Percentiles rank a stretch among this genome's conserved stretches.
These are phyloP conservation scores for Cenopis cana DNA, from an alignment of 2,888 invertebrate species.

Conservation along the genomic window DNA sequence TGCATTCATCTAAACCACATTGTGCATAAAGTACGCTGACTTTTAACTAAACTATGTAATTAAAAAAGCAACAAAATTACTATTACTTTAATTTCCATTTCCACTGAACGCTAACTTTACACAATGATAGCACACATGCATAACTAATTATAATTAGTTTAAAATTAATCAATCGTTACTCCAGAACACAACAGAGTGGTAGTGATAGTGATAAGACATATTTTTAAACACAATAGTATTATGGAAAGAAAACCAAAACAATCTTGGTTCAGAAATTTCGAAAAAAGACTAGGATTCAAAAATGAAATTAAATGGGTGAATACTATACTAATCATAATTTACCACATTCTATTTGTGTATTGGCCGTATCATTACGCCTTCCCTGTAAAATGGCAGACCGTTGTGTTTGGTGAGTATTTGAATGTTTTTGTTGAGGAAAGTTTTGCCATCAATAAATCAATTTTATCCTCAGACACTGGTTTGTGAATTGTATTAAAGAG, in stretches of 20 bases:
- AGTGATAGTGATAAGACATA: background rate
- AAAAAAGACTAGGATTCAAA: slow-evolving; percentile 73
- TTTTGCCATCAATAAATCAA: slow-evolving; percentile 31
- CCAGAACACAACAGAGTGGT: background rate
- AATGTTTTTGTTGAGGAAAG: slow-evolving; percentile 4
- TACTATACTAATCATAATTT: slow-evolving; percentile 66
- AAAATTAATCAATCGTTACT: slow-evolving; percentile 18
- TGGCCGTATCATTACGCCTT: slow-evolving; percentile 75
- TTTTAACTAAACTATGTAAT: too few relatives aligned
- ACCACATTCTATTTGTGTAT: slow-evolving; percentile 71
- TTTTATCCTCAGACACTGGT: slow-evolving; percentile 17
- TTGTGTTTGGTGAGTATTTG: slow-evolving; percentile 71
- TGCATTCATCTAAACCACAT: too few relatives aligned
- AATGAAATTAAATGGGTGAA: slow-evolving; percentile 79
- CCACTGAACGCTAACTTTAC: slow-evolving; percentile 27
- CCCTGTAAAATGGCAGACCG: slow-evolving; percentile 75
- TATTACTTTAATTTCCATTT: background rate
- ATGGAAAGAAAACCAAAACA: slow-evolving; percentile 55
- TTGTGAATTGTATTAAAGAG: slow-evolving; percentile 32
- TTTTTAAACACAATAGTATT: slow-evolving; percentile 25
- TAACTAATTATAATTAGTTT: slow-evolving; percentile 30
- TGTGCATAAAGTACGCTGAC: too few relatives aligned
- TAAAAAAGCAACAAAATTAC: background rate
- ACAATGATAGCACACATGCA: slow-evolving; percentile 20
- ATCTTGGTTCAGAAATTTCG: slow-evolving; percentile 61